These are phyloP conservation scores for Tautogolabrus adspersus DNA, from an alignment of 2,113 vertebrate genomes.

Conservation along the genomic window DNA sequence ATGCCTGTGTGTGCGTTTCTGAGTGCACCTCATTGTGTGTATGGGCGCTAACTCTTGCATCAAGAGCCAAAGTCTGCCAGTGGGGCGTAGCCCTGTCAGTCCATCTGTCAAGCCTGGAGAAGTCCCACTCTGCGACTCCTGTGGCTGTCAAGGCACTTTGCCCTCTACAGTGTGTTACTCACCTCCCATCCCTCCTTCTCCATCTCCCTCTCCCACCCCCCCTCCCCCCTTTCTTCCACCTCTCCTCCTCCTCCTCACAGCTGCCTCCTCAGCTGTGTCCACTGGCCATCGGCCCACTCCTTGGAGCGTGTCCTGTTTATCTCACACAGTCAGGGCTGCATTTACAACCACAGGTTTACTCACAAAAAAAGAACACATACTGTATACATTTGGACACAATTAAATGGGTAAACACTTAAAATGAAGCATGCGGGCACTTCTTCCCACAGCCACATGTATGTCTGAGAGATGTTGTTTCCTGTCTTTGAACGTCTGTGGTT, in stretches of 20 bases:
- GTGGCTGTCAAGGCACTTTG: constrained; percentile 67
- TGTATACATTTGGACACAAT: constrained; percentile 33
- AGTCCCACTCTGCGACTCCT: constrained; percentile 63
- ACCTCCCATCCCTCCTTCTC: constrained; percentile 25
- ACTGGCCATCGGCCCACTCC: constrained; percentile 75
- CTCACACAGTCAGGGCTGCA: constrained; percentile 44
- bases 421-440: background rate
- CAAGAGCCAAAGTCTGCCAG: constrained; percentile 41
- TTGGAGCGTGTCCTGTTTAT: constrained; percentile 78
- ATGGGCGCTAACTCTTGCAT: constrained; percentile 13
- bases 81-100: constrained; percentile 63
- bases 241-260: constrained; percentile 72
- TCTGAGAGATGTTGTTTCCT: constrained; percentile 1
- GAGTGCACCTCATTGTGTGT: constrained; percentile 17
- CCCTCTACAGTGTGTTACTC: constrained; percentile 66
- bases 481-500: background rate
- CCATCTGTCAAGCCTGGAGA: constrained; percentile 76
- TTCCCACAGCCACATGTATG: background rate
- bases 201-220: background rate
- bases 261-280: constrained; percentile 82
- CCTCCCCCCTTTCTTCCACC: constrained; percentile 19
- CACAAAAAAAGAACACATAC: constrained; percentile 34
- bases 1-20: constrained; percentile 2
- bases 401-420: background rate
- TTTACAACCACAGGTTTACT: constrained; percentile 28